Conservation (phyloP, 2,797 vertebrate genomes). For the Artibeus jamaicensis region DNA sequence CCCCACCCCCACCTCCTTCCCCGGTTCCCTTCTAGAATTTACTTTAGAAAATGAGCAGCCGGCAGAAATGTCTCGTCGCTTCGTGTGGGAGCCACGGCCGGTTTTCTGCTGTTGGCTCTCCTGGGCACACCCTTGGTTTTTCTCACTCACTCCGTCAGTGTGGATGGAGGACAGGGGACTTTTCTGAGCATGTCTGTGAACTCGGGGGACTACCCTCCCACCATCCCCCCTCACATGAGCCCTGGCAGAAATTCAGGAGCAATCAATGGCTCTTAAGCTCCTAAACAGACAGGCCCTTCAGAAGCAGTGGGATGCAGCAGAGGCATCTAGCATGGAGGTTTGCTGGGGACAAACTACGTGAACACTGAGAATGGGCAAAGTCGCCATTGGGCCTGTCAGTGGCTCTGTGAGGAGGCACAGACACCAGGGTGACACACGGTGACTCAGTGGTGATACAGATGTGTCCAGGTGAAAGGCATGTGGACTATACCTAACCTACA, state of each 20-base stretch:
- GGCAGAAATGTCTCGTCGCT: not conserved
- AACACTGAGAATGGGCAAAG: not conserved
- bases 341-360: too few species aligned
- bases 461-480: rapidly evolving
- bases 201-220: not conserved
- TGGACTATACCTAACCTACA: rapidly evolving
- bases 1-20: not conserved
- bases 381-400: not conserved
- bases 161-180: rapidly evolving
- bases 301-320: not conserved
- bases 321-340: not conserved
- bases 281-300: not conserved
- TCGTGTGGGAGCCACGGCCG: not conserved
- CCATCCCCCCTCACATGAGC: not conserved
- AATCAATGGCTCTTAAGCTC: not conserved
- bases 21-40: slow-evolving; percentile 56
- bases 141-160: not conserved
- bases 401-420: not conserved
- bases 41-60: slow-evolving; percentile 40
- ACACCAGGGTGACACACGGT: not conserved
- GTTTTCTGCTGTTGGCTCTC: not conserved
- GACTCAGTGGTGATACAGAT: too few species aligned
- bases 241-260: not conserved
- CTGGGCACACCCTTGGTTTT: not conserved
- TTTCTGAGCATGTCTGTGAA: not conserved